These are phyloP conservation scores for Salvelinus namaycush DNA, from an alignment of 2,113 vertebrate genomes.

Conservation along the genomic window DNA sequence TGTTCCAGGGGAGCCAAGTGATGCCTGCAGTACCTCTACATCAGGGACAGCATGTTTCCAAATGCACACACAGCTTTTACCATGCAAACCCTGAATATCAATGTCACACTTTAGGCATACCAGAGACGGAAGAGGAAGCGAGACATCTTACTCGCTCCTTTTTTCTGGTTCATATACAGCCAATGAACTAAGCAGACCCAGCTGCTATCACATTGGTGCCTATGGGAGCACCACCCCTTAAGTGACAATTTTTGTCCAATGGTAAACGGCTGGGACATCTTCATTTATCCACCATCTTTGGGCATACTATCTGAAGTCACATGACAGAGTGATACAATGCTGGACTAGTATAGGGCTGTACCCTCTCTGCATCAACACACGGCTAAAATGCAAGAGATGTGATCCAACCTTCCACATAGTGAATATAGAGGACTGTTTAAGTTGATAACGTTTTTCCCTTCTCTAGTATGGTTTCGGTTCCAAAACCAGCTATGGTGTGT, in stretches of 20 bases:
- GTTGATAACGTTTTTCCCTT: not conserved
- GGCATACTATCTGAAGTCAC: no score
- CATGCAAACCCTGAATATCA: not conserved
- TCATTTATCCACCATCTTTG: no score
- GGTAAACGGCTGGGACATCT: no score
- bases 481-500: not conserved
- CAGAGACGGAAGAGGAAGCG: no score
- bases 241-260: no score
- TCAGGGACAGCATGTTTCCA: not conserved
- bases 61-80: not conserved
- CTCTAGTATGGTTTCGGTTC: not conserved
- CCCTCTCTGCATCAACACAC: not conserved
- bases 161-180: no score
- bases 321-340: not conserved
- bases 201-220: no score
- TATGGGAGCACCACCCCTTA: no score
- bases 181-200: no score
- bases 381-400: not conserved
- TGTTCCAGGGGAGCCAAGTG: not conserved
- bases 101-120: no score
- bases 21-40: constrained; percentile 2
- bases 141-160: no score
- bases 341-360: not conserved
- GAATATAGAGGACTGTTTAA: not conserved
- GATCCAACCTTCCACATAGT: not conserved